A percentile compares a stretch with the other conserved stretches of the same genome.
These are phyloP conservation scores for Aspidiotus destructor DNA, from an alignment of 2,888 invertebrate genomes.

Conservation along the genomic window DNA sequence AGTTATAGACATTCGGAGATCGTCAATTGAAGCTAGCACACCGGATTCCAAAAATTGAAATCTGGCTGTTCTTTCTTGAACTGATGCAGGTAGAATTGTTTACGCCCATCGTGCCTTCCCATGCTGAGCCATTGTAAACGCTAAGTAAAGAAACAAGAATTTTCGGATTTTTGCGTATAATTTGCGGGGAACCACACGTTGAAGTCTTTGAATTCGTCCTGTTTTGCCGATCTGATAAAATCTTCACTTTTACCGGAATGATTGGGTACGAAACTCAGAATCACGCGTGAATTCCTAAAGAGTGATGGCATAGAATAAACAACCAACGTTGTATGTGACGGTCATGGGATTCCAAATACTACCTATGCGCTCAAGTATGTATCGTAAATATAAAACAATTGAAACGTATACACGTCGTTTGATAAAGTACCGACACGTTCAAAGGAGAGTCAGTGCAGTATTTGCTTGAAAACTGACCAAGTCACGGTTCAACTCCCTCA, in stretches of 20 bases:
- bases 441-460: too few relatives aligned
- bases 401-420: background rate
- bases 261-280: conserved; percentile 59
- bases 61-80: conserved; percentile 61
- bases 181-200: conserved; percentile 62
- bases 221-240: conserved; percentile 56
- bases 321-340: too few relatives aligned
- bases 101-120: conserved; percentile 54
- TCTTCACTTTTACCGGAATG: conserved; percentile 60
- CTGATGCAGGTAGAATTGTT: conserved; percentile 70
- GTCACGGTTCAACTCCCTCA: too few relatives aligned
- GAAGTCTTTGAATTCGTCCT: conserved; percentile 56
- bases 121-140: conserved; percentile 53
- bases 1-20: background rate
- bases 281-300: conserved; percentile 13
- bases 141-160: conserved; percentile 39
- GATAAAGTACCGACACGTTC: too few relatives aligned
- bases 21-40: too few relatives aligned
- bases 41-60: too few relatives aligned
- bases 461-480: too few relatives aligned
- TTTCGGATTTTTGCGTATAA: conserved; percentile 41
- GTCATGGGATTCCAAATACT: background rate
- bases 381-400: background rate
- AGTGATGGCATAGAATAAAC: conserved; percentile 27
- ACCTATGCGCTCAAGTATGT: conserved; percentile 14